A percentile compares a stretch with the other conserved stretches of the same genome.
Evolutionary conservation across 1,140 invertebrate species (phyloP).

Genomic region (Goniozus legneri): DNA sequence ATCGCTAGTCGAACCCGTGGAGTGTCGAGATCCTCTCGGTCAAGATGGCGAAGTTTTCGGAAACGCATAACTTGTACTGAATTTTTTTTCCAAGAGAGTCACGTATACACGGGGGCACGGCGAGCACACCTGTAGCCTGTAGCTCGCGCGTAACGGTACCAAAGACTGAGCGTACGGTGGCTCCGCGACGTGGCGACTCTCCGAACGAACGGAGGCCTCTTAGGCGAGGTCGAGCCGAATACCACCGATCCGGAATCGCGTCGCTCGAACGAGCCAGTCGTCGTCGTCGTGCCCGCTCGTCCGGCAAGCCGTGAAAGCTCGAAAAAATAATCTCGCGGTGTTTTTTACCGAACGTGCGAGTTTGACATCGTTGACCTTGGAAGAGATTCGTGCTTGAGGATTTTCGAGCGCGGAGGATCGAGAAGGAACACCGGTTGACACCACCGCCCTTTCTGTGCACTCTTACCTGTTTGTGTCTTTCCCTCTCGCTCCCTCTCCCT

Average conservation of each 20-base stretch:
- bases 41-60: neutral
- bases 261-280: neutral
- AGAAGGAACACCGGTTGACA: too few relatives aligned
- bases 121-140: conserved; percentile 40
- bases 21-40: neutral
- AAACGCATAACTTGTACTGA: neutral
- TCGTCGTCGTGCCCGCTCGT: conserved; percentile 22
- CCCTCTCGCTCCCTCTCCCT: neutral
- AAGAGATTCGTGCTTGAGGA: too few relatives aligned
- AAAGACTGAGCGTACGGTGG: conserved; percentile 37
- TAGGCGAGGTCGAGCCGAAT: conserved; percentile 54
- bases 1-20: too few relatives aligned
- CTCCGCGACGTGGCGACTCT: conserved; percentile 36
- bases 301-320: conserved; percentile 19
- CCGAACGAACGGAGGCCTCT: conserved; percentile 29
- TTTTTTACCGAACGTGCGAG: too few relatives aligned
- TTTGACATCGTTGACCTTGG: neutral
- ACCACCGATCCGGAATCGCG: conserved; percentile 37
- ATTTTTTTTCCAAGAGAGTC: too few relatives aligned
- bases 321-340: neutral
- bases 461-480: neutral
- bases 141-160: conserved; percentile 42
- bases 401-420: too few relatives aligned
- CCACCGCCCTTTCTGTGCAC: neutral
- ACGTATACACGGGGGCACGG: neutral